A percentile compares a stretch with the other conserved stretches of the same genome.
Conservation (phyloP, 1,140 invertebrate species). For the Bombus sibiricus region DNA sequence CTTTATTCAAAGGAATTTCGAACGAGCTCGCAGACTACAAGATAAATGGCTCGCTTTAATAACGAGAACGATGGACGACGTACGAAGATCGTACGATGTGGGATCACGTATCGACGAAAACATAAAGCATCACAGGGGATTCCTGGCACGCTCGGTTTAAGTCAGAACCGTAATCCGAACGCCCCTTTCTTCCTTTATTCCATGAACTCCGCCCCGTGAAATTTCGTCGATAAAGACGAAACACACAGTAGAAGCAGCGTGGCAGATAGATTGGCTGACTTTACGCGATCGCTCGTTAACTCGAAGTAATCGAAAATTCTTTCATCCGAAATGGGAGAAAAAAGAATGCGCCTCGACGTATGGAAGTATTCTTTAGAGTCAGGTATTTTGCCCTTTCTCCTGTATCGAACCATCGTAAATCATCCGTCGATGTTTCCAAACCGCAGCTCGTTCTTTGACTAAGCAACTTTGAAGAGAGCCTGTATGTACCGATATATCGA, state of each 20-base stretch:
- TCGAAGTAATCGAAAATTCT: constrained; percentile 27
- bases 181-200: neutral
- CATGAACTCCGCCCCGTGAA: neutral
- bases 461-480: neutral
- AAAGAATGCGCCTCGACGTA: neutral
- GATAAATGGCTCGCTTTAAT: neutral
- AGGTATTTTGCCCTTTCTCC: neutral
- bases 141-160: constrained; percentile 33
- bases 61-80: neutral
- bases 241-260: neutral
- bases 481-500: neutral
- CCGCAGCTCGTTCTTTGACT: neutral
- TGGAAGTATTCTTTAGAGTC: neutral
- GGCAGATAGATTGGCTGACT: constrained; percentile 25
- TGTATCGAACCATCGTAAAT: neutral
- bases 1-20: neutral
- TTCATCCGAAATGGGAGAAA: neutral
- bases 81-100: neutral
- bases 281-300: constrained; percentile 52
- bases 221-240: constrained; percentile 18
- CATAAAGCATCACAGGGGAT: constrained; percentile 10
- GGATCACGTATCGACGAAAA: constrained; percentile 20
- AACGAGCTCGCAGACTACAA: too few relatives aligned
- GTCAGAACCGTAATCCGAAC: constrained; percentile 39
- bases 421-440: neutral